These are phyloP conservation scores for Drosophila ironensis DNA, from an alignment of 1,140 invertebrate genomes.

Conservation along the genomic window DNA sequence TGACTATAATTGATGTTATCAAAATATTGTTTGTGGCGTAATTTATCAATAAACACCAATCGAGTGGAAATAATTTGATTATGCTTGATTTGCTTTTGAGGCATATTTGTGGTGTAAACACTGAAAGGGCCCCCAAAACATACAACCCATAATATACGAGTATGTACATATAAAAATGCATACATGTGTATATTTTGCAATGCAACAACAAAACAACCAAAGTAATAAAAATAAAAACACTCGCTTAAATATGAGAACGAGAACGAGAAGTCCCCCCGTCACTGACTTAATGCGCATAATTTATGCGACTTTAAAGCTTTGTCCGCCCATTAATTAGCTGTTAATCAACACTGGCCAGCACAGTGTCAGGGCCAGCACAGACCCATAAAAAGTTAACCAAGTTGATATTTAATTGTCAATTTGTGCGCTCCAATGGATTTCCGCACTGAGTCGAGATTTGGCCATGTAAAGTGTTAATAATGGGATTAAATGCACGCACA, in stretches of 20 bases:
- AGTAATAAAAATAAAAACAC: neutral
- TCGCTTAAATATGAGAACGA: too few species aligned
- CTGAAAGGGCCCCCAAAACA: neutral
- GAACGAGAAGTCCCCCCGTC: neutral
- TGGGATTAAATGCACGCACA: constrained; percentile 24
- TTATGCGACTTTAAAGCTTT: constrained; percentile 58
- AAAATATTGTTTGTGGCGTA: constrained; percentile 82
- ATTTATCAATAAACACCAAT: constrained; percentile 82
- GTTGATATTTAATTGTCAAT: constrained; percentile 64
- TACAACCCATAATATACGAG: neutral
- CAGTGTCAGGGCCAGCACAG: constrained; percentile 1
- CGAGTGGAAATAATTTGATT: constrained; percentile 82
- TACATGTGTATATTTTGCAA: neutral
- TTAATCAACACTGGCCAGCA: constrained; percentile 51
- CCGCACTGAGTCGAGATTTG: constrained; percentile 1
- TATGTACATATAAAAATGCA: neutral
- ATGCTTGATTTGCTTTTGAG: constrained; percentile 81
- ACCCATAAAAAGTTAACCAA: constrained; percentile 44
- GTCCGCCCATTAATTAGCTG: constrained; percentile 58
- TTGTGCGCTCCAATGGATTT: constrained; percentile 38
- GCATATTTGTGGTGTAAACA: constrained; percentile 79
- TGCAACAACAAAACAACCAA: neutral
- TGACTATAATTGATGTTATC: constrained; percentile 82
- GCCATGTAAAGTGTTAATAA: constrained; percentile 48
- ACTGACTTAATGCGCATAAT: constrained; percentile 55